Base-by-base conservation (phyloP, 1,140 invertebrate genomes). In the Aphis craccivora region DNA sequence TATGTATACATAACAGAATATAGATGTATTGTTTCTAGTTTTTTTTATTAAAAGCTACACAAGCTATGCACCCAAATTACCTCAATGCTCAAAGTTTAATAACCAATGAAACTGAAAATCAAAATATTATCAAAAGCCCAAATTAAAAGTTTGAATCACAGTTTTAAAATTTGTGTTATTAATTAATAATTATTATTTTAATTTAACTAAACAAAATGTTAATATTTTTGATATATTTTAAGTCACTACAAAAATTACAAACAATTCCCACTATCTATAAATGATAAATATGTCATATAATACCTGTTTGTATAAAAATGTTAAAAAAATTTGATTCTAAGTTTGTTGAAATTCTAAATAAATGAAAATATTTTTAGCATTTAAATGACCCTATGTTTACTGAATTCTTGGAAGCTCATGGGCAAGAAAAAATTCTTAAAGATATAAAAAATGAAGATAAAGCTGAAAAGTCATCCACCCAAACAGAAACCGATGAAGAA, bases 361-460 rank as follows among this genome's bases (percentile, higher is more conserved):
- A 40, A 89, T 53, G 9, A 89, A 89, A 5, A 45, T 0, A n/a
- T 55, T 94, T 43, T 40, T 95, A 98, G 97, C 97, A 98, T 94
- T 97, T 98, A 96, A 96, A 98, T 96, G 98, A 99, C 96, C 97
- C 98, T 45, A 95, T 98, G 93, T 99, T 99, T 96, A 95, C 96
- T 94, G 98, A 99, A 95, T 99, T 98, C 95, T 95, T 99, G 94
- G 96, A 98, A 95, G 96, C 97, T 87, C 98, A 99, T 95, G 96
- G 95, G 60, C 96, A 96, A 95, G 96, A 94, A 67, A 90, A 93
- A 25, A 93, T 93, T 81, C 53, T 90, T 48, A 45, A 93, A 51
- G 60, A 83, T 90, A 53, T 90, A 40, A 67, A 45, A 45, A 35
- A 98, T 95, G 97, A 98, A 94, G 95, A 48, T 53, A 89, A 53